Percentiles rank a stretch among this genome's conserved stretches.
Evolutionary conservation across 1,140 invertebrate genomes (phyloP).

Genomic region (Oryctes rhinoceros): DNA sequence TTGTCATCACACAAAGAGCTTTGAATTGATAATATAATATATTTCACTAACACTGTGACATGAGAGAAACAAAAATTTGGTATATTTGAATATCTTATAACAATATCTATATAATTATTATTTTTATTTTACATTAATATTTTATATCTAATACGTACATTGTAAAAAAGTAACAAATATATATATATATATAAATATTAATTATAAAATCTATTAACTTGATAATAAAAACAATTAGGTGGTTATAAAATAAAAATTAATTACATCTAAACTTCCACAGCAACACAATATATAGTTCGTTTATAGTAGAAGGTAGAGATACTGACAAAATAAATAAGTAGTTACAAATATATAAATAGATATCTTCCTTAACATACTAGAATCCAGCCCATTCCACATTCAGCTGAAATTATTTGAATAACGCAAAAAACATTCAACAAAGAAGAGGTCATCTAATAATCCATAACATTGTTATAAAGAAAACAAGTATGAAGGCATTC

Average conservation of each 20-base stretch:
- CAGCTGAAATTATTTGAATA: background rate
- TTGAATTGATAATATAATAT: background rate
- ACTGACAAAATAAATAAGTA: background rate
- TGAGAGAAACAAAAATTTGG: background rate
- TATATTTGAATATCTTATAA: background rate
- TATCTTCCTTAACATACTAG: background rate
- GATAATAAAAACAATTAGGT: background rate
- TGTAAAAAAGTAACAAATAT: conserved; percentile 20
- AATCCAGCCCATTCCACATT: background rate
- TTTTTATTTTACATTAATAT: background rate
- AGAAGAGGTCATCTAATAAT: too few species aligned
- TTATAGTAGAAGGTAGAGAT: too few species aligned
- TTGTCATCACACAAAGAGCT: conserved; percentile 1
- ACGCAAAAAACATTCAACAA: background rate
- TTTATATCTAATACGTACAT: conserved; percentile 1
- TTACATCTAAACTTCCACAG: conserved; percentile 2
- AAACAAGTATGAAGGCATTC: too few species aligned
- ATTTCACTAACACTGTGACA: background rate
- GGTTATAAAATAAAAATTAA: conserved; percentile 11
- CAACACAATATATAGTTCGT: background rate
- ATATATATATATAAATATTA: conserved; percentile 23
- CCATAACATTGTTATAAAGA: too few species aligned
- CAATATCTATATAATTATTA: background rate
- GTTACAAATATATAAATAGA: background rate
- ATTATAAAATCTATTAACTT: conserved; percentile 20